Evolutionary conservation across 2,113 vertebrate genomes (phyloP), one percentile per base, ranked within the genome.

Genomic region (Callipepla squamata): DNA sequence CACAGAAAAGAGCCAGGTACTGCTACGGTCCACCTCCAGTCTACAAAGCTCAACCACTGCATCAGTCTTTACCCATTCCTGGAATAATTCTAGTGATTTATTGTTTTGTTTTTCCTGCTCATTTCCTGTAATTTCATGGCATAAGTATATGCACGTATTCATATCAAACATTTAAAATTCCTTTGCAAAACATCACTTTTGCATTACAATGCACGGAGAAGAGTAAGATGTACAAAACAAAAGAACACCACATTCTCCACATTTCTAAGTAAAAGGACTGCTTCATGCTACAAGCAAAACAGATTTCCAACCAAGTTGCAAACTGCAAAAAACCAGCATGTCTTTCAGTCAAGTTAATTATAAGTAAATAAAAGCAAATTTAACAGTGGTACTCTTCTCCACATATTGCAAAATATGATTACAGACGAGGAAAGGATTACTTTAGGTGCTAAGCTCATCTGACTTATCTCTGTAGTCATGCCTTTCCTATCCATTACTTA

Each of bases 181-280:
- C 95, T 90, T 94, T 95, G 94, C 92, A 95, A 95, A 97, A 97
- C 94, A 89, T 66, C 91, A 90, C 74, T 82, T 94, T 79, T 95
- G 47, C 80, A 91, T 95, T 93, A 95, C 95, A 96, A 93, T 88
- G 97, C 91, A 97, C 85, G 95, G 97, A 98, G 97, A 97, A 98
- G 96, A 98, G 96, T 73, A 89, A 93, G 94, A 93, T 96, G 86
- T 93, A 86, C 93, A 93, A 94, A 96, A 82, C 75, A 78, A 95
- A 89, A 42, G 80, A 59, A 45, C 4, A n/a, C 38, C 89, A 95
- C 92, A 6, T 81, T 89, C 59, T 94, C 80, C 81, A 96, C 82
- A 87, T 77, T 36, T 87, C 38, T 81, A 94, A 92, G 58, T 23
- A 76, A 94, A 91, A 89, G 50, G 66, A 93, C 23, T 87, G 91